Conservation (phyloP, 2,888 invertebrate species). For the Cerceris ruficornis region DNA sequence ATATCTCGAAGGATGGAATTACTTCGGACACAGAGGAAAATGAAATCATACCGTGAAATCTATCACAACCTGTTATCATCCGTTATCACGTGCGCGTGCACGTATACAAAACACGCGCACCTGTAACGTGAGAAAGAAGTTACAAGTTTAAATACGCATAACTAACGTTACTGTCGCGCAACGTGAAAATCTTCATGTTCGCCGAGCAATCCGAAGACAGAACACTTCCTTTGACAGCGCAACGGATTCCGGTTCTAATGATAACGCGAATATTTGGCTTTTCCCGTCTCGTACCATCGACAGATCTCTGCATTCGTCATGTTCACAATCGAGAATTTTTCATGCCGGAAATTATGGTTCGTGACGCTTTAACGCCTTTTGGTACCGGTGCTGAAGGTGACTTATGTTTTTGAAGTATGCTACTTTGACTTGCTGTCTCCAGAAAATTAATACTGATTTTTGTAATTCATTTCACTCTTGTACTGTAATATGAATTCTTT, state of each 20-base stretch:
- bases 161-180: neutral
- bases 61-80: slow-evolving; percentile 23
- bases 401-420: too few relatives aligned
- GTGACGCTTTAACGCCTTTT: neutral
- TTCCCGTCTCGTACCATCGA: neutral
- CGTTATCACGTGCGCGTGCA: slow-evolving; percentile 7
- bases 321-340: too few relatives aligned
- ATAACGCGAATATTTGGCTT: neutral
- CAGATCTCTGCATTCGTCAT: neutral
- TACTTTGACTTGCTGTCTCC: too few relatives aligned
- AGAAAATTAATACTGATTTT: too few relatives aligned
- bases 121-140: neutral
- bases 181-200: neutral
- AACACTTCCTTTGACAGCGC: slow-evolving; percentile 1
- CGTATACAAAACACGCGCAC: neutral
- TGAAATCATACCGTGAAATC: neutral
- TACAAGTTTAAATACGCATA: neutral
- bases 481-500: too few relatives aligned
- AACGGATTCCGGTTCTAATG: neutral
- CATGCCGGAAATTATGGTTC: neutral
- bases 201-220: neutral
- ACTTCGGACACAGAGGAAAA: neutral
- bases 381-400: too few relatives aligned
- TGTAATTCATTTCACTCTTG: too few relatives aligned
- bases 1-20: slow-evolving; percentile 2